These are phyloP conservation scores for Indicator maculatus DNA, from an alignment of 2,113 vertebrate genomes.

Conservation along the genomic window DNA sequence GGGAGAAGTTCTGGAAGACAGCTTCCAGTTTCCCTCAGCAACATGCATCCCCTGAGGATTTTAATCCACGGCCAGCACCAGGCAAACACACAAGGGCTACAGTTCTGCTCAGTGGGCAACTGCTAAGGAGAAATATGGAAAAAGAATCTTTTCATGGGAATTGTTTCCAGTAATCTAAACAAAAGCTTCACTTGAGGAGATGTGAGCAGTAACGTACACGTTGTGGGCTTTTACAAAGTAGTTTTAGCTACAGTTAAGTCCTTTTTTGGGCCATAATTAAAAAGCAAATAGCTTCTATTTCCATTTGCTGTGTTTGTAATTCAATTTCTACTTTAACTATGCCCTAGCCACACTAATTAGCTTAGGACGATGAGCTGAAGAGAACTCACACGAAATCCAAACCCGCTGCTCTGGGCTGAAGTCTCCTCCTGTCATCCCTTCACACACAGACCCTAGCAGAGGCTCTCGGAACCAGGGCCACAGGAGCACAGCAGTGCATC, in stretches of 20 bases:
- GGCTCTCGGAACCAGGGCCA: background rate
- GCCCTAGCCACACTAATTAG: background rate
- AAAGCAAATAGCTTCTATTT: background rate
- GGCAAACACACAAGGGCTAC: background rate
- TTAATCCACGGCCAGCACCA: background rate
- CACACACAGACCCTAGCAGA: background rate
- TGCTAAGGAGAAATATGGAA: background rate
- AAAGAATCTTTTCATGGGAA: background rate
- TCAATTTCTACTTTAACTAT: background rate
- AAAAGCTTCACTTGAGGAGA: background rate
- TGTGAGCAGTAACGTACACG: background rate
- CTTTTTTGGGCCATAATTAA: background rate
- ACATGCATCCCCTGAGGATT: background rate
- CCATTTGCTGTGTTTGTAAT: background rate
- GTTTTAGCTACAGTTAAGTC: background rate
- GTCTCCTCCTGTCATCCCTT: background rate
- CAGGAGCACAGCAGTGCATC: background rate
- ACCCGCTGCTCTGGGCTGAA: background rate
- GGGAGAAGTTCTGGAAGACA: background rate
- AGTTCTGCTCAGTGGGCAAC: background rate
- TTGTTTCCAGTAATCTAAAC: background rate
- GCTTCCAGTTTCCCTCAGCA: background rate
- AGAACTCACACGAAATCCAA: background rate
- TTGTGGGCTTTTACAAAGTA: background rate
- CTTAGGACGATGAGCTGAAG: background rate